Percentiles rank a stretch among this genome's conserved stretches.
phyloP scores from a whole-genome alignment of 2,888 invertebrate genomes.

The Ptychoptera contaminata region DNA sequence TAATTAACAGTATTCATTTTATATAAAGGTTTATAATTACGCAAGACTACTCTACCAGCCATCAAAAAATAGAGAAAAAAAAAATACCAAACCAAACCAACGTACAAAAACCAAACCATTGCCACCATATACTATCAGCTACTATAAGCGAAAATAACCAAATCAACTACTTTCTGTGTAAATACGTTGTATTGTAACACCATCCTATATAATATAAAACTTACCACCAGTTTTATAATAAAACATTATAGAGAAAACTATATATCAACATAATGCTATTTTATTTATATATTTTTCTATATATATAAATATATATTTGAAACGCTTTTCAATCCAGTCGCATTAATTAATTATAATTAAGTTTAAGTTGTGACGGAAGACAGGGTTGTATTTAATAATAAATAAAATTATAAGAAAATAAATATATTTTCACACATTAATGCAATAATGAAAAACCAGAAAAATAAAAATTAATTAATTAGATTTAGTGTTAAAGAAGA shows the following conservation, averaged over 20 bases:
- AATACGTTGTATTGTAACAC: too few relatives aligned
- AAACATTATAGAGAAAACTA: too few relatives aligned
- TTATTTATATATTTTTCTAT: not conserved
- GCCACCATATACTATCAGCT: too few relatives aligned
- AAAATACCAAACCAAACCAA: too few relatives aligned
- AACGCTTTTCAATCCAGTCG: constrained; percentile 31
- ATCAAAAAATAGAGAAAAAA: too few relatives aligned
- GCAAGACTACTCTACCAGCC: constrained; percentile 10
- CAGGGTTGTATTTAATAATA: not conserved
- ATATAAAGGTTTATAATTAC: constrained; percentile 44
- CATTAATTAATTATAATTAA: constrained; percentile 74
- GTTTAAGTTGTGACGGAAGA: constrained; percentile 53
- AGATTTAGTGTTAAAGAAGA: too few relatives aligned
- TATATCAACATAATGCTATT: too few relatives aligned
- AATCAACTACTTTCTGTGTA: too few relatives aligned
- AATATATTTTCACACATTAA: not conserved
- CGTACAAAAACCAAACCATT: too few relatives aligned
- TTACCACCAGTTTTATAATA: too few relatives aligned
- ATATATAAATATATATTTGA: not conserved
- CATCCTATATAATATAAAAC: too few relatives aligned
- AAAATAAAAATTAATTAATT: not conserved
- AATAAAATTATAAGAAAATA: not conserved
- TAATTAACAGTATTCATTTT: constrained; percentile 44
- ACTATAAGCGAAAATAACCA: too few relatives aligned
- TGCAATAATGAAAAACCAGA: not conserved